Evolutionary conservation across 2,113 vertebrate genomes (phyloP).

Genomic region (Hucho hucho): DNA sequence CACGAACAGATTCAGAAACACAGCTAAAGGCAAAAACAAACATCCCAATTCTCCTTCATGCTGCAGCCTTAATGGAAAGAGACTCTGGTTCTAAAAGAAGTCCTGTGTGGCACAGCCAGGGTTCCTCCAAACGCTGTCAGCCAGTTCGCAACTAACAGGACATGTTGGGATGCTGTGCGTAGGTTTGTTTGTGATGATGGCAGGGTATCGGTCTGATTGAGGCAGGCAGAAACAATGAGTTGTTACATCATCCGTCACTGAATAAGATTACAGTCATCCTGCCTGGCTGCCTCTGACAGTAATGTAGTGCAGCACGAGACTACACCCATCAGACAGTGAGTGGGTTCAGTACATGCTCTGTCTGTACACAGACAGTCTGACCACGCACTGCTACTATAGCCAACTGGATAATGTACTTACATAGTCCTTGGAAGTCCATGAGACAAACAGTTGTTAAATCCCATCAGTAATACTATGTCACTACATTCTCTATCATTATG

Average conservation of each 20-base stretch:
- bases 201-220: conserved; percentile 6
- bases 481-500: not conserved
- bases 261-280: conserved; percentile 7
- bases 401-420: not conserved
- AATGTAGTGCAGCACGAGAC: not conserved
- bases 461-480: not conserved
- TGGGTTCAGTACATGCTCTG: not conserved
- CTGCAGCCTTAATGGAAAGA: not conserved
- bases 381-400: not conserved
- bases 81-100: not conserved
- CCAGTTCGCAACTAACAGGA: not conserved
- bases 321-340: not conserved
- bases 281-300: not conserved
- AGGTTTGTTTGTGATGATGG: not conserved
- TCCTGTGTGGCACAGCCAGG: not conserved
- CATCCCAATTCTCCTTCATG: not conserved
- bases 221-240: conserved; percentile 20
- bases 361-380: not conserved
- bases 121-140: conserved; percentile 2
- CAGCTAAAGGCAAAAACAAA: not conserved
- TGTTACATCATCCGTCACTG: conserved; percentile 16
- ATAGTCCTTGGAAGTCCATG: not conserved
- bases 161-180: not conserved
- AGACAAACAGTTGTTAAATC: not conserved
- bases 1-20: not conserved